Evolutionary conservation across 2,797 vertebrate species (phyloP).

Genomic region (Pangasius larnaudii): DNA sequence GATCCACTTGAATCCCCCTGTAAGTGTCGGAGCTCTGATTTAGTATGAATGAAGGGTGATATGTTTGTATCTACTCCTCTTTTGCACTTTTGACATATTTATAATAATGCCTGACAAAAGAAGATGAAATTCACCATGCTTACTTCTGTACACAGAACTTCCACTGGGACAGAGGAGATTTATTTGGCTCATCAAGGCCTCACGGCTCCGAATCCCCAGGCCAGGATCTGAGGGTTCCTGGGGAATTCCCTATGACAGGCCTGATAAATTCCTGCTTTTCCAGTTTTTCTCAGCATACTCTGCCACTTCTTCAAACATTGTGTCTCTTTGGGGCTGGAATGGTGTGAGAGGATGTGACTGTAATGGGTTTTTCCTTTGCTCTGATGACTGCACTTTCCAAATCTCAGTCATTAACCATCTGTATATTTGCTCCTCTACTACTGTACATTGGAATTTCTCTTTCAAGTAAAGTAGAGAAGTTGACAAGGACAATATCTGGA

Average conservation of each 20-base stretch:
- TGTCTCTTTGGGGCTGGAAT: constrained; percentile 33
- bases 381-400: background rate
- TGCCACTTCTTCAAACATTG: constrained; percentile 28
- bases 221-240: constrained; percentile 39
- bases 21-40: background rate
- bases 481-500: background rate
- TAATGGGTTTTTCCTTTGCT: background rate
- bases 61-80: constrained; percentile 16
- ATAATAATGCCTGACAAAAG: constrained; percentile 37
- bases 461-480: background rate
- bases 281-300: constrained; percentile 35
- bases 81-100: constrained; percentile 39
- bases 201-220: constrained; percentile 40
- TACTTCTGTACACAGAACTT: constrained; percentile 25
- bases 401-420: background rate
- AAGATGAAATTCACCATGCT: constrained; percentile 20
- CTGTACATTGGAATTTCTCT: background rate
- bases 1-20: background rate
- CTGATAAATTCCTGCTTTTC: constrained; percentile 59
- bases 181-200: constrained; percentile 58
- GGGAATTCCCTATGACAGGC: constrained; percentile 56
- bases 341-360: constrained; percentile 9
- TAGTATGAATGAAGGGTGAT: background rate
- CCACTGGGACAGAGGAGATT: constrained; percentile 52
- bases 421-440: background rate